Evolutionary conservation across 2,113 vertebrate genomes (phyloP).

Genomic region (Willisornis vidua): DNA sequence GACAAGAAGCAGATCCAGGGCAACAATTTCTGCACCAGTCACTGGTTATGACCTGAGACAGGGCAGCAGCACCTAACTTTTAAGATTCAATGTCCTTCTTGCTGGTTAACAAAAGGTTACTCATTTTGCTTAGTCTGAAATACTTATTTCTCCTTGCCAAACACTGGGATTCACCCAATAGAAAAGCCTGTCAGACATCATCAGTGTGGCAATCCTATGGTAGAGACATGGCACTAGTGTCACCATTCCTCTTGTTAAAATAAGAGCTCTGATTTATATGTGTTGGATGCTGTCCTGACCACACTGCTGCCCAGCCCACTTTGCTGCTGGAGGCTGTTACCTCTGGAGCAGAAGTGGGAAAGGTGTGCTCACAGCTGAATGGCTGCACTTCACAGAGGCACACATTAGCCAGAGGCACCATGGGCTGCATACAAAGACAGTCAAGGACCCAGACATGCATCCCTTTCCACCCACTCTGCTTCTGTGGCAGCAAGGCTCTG

Average conservation of each 20-base stretch:
- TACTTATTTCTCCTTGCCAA: neutral
- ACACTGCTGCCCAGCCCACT: neutral
- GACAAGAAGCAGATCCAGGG: rapidly evolving
- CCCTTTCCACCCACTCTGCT: neutral
- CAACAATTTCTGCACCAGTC: neutral
- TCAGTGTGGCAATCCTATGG: neutral
- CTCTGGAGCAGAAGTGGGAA: neutral
- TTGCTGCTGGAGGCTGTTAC: neutral
- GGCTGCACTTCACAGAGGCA: neutral
- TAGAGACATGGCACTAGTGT: neutral
- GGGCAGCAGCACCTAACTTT: neutral
- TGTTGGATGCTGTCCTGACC: neutral
- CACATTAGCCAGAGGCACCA: neutral
- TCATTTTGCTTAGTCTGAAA: neutral
- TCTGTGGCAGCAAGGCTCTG: neutral
- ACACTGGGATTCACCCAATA: rapidly evolving
- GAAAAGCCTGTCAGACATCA: neutral
- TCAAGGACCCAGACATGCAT: rapidly evolving
- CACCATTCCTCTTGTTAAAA: neutral
- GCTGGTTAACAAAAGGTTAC: neutral
- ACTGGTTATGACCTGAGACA: neutral
- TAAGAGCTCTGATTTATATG: neutral
- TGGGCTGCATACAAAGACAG: rapidly evolving
- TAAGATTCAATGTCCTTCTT: neutral
- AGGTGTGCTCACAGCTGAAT: neutral